Conservation (phyloP, 1,140 invertebrate genomes). For the Drosophila ananassae region DNA sequence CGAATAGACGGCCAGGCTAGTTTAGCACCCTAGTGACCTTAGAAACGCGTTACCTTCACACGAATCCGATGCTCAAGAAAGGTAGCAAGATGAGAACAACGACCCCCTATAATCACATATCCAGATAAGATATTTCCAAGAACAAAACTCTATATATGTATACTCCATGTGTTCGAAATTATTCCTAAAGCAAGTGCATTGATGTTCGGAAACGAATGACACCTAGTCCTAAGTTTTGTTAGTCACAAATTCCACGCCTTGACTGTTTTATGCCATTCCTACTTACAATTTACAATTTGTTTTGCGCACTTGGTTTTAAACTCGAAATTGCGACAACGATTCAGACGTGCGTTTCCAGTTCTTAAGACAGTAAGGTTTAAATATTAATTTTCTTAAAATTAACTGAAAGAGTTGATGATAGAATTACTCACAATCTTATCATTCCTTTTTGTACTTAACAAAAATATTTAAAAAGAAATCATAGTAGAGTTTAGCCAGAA, state of each 20-base stretch:
- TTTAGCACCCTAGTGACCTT: slow-evolving; percentile 81
- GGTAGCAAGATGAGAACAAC: slow-evolving; percentile 51
- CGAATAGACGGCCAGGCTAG: slow-evolving; percentile 51
- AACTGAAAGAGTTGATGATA: too few species aligned
- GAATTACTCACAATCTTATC: too few species aligned
- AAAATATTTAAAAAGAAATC: neutral
- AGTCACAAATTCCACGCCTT: slow-evolving; percentile 43
- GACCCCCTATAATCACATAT: slow-evolving; percentile 60
- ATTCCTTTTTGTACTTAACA: neutral
- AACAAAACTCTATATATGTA: slow-evolving; percentile 13
- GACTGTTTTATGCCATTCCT: slow-evolving; percentile 64
- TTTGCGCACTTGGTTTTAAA: slow-evolving; percentile 63
- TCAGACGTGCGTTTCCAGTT: neutral
- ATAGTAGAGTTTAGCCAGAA: neutral
- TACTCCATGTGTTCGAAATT: slow-evolving; percentile 64
- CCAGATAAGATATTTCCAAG: slow-evolving; percentile 37
- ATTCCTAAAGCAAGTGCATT: slow-evolving; percentile 59
- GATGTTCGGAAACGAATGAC: slow-evolving; percentile 30
- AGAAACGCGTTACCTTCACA: slow-evolving; percentile 77
- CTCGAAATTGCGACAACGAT: slow-evolving; percentile 16
- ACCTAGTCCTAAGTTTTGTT: slow-evolving; percentile 64
- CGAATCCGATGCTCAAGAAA: slow-evolving; percentile 40
- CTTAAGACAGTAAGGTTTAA: neutral
- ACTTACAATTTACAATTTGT: slow-evolving; percentile 68
- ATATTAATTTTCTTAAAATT: neutral